These are phyloP conservation scores for Muntiacus reevesi DNA, from an alignment of 2,113 vertebrate species.

Conservation along the genomic window DNA sequence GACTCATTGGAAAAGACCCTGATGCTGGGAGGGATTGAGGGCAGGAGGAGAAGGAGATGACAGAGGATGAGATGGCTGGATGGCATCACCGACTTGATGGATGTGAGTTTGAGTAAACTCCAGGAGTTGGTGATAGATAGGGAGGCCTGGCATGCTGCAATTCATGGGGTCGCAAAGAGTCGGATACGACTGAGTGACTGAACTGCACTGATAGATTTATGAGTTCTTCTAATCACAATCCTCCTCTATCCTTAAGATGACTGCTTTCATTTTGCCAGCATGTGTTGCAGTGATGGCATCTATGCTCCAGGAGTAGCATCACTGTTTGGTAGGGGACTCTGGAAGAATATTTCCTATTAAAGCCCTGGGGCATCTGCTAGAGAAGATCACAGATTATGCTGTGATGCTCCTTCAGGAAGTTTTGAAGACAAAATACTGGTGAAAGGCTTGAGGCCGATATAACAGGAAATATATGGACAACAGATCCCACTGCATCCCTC, in stretches of 20 bases:
- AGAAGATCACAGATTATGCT: background rate
- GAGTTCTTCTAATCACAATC: background rate
- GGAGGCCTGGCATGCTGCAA: no score
- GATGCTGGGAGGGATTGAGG: no score
- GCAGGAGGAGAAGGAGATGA: no score
- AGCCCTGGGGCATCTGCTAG: background rate
- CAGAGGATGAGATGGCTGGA: no score
- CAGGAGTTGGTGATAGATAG: accelerated
- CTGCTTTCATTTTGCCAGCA: background rate
- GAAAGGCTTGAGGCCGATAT: background rate
- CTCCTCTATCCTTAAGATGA: background rate
- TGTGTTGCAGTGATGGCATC: background rate
- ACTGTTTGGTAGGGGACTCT: background rate
- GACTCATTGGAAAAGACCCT: no score
- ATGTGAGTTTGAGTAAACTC: no score
- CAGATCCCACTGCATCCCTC: background rate
- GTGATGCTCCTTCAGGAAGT: background rate
- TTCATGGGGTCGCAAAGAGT: no score
- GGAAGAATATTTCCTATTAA: background rate
- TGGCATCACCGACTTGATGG: no score
- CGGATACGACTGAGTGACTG: no score
- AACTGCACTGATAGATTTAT: background rate
- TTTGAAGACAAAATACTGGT: background rate
- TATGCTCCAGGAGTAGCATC: background rate
- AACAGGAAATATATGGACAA: background rate